Conservation (phyloP, 2,113 vertebrate genomes). For the Perccottus glenii region DNA sequence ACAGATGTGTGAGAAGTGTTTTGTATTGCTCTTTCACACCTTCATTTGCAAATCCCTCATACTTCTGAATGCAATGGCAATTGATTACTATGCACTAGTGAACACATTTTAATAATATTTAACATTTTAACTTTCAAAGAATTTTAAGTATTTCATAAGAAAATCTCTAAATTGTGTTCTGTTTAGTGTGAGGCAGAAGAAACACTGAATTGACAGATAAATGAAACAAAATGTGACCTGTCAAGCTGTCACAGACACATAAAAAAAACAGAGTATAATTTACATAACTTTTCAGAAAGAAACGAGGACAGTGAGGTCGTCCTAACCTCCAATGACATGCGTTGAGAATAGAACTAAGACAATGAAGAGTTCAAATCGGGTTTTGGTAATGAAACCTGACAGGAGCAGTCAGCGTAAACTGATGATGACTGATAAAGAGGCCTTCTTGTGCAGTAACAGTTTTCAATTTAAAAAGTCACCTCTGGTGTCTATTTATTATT, state of each 20-base stretch:
- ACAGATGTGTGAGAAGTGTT: too few relatives aligned
- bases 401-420: slow-evolving; percentile 1
- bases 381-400: slow-evolving; percentile 5
- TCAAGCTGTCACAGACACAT: background rate
- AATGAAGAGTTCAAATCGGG: background rate
- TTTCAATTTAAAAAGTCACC: background rate
- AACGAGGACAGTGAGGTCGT: slow-evolving; percentile 14
- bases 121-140: too few relatives aligned
- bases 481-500: background rate
- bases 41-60: too few relatives aligned
- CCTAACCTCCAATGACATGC: slow-evolving; percentile 3
- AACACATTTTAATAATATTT: background rate
- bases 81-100: background rate
- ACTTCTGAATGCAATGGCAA: too few relatives aligned
- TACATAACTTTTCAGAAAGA: background rate
- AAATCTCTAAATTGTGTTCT: background rate
- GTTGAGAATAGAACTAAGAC: background rate
- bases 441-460: background rate
- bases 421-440: slow-evolving; percentile 8
- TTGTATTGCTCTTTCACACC: too few relatives aligned
- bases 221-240: background rate
- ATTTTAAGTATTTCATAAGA: too few relatives aligned
- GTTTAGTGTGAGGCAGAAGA: background rate
- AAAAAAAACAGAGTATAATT: background rate
- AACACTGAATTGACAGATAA: background rate